phyloP scores from a whole-genome alignment of 2,888 invertebrate genomes.

The Nephrocerus scutellatus region DNA sequence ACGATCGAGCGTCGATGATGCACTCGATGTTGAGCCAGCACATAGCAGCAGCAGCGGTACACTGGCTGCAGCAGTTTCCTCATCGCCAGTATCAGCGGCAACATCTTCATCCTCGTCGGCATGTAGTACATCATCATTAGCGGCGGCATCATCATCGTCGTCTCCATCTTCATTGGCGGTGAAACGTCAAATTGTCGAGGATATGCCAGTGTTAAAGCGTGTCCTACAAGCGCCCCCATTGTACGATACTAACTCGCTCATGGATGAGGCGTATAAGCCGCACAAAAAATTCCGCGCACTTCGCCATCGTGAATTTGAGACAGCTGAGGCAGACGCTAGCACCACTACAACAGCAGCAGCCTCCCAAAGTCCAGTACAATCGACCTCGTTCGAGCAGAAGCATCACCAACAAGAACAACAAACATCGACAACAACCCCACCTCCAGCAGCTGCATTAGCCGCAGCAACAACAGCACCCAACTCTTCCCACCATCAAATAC shows the following conservation, averaged over 20 bases:
- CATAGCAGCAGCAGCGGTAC: conserved; percentile 38
- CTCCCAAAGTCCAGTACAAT: conserved; percentile 27
- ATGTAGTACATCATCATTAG: conserved; percentile 15
- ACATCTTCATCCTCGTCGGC: conserved; percentile 20
- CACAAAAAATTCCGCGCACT: conserved; percentile 91
- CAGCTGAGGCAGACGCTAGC: conserved; percentile 59
- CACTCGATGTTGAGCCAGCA: conserved; percentile 51
- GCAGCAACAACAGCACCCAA: conserved; percentile 21
- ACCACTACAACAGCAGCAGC: conserved; percentile 29
- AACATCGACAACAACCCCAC: conserved; percentile 18
- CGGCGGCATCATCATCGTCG: conserved; percentile 29
- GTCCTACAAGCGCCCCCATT: conserved; percentile 88
- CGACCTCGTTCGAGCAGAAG: conserved; percentile 7
- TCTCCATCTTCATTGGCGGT: conserved; percentile 26
- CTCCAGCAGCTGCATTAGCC: conserved; percentile 24
- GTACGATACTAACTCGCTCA: conserved; percentile 81
- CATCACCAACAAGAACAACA: conserved; percentile 14
- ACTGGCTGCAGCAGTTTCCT: conserved; percentile 21
- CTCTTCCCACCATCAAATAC: no score
- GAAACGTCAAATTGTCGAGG: conserved; percentile 61
- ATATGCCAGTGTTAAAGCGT: conserved; percentile 89
- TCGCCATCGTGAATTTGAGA: conserved; percentile 69
- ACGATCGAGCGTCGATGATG: conserved; percentile 75
- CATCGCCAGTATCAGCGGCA: conserved; percentile 24
- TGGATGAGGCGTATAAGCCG: conserved; percentile 93